Percentiles rank a stretch among this genome's conserved stretches.
Evolutionary conservation across 2,113 vertebrate genomes (phyloP).

Genomic region (Cisticola juncidis): DNA sequence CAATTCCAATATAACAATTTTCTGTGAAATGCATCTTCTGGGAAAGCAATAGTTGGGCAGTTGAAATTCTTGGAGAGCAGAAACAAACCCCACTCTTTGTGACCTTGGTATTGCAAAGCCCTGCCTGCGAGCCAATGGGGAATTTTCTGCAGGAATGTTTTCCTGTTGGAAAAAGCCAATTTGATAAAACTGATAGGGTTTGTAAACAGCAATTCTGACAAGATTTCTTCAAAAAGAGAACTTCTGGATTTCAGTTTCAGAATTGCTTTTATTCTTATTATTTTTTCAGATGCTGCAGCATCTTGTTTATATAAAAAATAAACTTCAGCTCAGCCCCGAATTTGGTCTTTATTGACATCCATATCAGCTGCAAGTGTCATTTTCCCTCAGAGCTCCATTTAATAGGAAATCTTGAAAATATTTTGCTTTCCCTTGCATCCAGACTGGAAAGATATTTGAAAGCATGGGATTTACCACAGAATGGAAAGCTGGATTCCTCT

Average conservation of each 20-base stretch:
- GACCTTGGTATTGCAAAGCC: neutral
- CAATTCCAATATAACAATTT: neutral
- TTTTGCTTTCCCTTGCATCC: slow-evolving; percentile 8
- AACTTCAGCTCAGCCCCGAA: neutral
- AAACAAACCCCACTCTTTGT: neutral
- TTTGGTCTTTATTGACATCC: neutral
- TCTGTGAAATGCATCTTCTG: slow-evolving; percentile 3
- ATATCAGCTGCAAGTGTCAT: neutral
- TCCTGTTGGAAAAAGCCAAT: neutral
- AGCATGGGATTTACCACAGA: slow-evolving; percentile 12
- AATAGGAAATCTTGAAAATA: slow-evolving; percentile 21
- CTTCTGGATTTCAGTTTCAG: neutral
- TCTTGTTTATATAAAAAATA: neutral
- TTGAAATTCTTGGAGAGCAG: slow-evolving; percentile 9
- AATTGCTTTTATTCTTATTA: neutral
- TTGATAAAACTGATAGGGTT: neutral
- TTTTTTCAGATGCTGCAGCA: neutral
- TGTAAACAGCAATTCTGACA: neutral
- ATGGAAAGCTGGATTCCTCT: neutral
- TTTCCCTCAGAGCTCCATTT: neutral
- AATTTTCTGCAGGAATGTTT: neutral
- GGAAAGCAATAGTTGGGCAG: neutral
- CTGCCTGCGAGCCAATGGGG: neutral
- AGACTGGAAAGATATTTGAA: slow-evolving; percentile 25
- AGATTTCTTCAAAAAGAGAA: neutral